Evolutionary conservation across 2,888 invertebrate species (phyloP), one percentile per base, ranked within the genome.

Genomic region (Drosophila cracens): DNA sequence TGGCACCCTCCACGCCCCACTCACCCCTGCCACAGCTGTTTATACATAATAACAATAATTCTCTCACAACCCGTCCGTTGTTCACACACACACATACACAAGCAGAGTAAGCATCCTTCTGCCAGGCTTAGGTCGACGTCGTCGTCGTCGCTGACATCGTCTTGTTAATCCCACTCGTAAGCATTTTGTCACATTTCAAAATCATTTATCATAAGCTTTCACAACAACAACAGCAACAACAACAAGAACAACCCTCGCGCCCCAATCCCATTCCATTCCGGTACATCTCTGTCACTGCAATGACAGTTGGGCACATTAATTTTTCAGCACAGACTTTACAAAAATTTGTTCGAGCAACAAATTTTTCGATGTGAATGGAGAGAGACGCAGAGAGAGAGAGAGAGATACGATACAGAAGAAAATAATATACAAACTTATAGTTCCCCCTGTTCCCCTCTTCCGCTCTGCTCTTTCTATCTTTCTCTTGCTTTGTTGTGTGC

Each of bases 161-260:
- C 85, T 81, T 78, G 75, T 74, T 91, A 91, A 91, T 90, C 90
- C 90, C 80, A 79, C 79, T 82, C 84, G 80, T 88, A 85, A 83
- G 90, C 86, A 90, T 88, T 88, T 91, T 91, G 92, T 91, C 91
- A 92, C 91, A 91, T 89, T 90, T 80, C 85, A 87, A 90, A 91
- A 82, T 89, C 91, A 91, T 91, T 91, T 91, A 90, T 91, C 91
- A 92, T 90, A 82, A 82, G 85, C 78, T 89, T 87, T 82, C 81
- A 87, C 82, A 84, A 88, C 82, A 82, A 56, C 74, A 73, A 46
- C 11, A 43, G 11, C 13, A 33, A 33, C 21, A 38, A 7, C 38
- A 40, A n/a, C 4, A 46, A 13, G 27, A 56, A 43, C 72, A 67
- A 63, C 83, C 75, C 79, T 83, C 86, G 74, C 81, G 83, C 84